Evolutionary conservation across 2,113 vertebrate genomes (phyloP).

Genomic region (Nyctereutes procyonoides): DNA sequence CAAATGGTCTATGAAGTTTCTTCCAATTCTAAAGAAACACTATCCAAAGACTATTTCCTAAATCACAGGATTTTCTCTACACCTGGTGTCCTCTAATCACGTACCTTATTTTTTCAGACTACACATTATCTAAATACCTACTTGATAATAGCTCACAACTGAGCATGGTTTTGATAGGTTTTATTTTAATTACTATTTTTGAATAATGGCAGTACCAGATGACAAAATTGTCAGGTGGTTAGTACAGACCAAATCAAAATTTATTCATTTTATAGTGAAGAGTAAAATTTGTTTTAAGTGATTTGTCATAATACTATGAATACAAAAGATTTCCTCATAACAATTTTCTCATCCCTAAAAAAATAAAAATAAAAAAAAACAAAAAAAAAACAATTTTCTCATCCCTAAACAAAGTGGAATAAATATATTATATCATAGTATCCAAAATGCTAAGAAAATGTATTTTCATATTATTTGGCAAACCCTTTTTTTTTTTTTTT

Average conservation of each 20-base stretch:
- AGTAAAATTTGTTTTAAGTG: not conserved
- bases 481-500: not conserved
- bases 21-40: not conserved
- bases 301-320: not conserved
- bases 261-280: not conserved
- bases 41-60: not conserved
- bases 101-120: not conserved
- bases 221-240: not conserved
- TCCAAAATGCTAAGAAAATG: not conserved
- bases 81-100: not conserved
- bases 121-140: not conserved
- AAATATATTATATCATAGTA: not conserved
- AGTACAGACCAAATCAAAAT: not conserved
- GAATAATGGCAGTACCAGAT: not conserved
- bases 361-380: too few relatives aligned
- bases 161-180: not conserved
- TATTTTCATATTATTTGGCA: conserved; percentile 37
- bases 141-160: not conserved
- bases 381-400: not conserved
- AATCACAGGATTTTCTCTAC: not conserved
- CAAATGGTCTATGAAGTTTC: not conserved
- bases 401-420: not conserved
- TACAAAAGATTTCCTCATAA: not conserved
- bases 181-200: not conserved
- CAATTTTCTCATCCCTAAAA: not conserved